A percentile compares a stretch with the other conserved stretches of the same genome.
Evolutionary conservation across 1,140 invertebrate genomes (phyloP).

Genomic region (Bombus pascuorum): DNA sequence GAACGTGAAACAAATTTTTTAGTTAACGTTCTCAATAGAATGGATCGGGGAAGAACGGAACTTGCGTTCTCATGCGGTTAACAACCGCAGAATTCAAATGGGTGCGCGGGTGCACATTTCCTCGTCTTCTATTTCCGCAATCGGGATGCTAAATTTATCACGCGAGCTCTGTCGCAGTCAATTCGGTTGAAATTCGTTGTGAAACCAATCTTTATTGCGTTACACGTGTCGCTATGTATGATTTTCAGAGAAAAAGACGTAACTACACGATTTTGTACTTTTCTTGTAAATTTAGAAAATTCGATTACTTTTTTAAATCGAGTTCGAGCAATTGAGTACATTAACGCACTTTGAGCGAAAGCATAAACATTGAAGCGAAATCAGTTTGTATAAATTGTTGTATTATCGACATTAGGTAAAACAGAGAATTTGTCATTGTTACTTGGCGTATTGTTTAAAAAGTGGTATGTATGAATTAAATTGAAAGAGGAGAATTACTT

Average conservation of each 20-base stretch:
- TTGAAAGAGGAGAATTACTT: too few relatives aligned
- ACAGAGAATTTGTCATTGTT: not conserved
- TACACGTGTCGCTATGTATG: not conserved
- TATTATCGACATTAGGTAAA: not conserved
- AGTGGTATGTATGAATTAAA: too few relatives aligned
- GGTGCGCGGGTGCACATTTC: not conserved
- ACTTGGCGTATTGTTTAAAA: not conserved
- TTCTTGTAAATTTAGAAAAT: not conserved
- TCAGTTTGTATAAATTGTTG: not conserved
- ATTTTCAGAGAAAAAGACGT: not conserved
- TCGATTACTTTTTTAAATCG: not conserved
- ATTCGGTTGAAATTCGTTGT: not conserved
- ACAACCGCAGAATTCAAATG: conserved; percentile 1
- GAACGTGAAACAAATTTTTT: not conserved
- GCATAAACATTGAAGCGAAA: too few relatives aligned
- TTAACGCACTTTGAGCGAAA: not conserved
- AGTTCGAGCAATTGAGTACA: not conserved
- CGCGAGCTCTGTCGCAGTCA: not conserved
- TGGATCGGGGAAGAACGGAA: not conserved
- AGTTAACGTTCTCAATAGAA: not conserved
- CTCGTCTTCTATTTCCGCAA: not conserved
- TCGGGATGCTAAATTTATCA: not conserved
- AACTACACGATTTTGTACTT: not conserved
- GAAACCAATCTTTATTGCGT: not conserved
- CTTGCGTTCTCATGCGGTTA: conserved; percentile 4